Percentiles rank a stretch among this genome's conserved stretches.
phyloP scores from a whole-genome alignment of 2,888 invertebrate species.

The Monopis laevigella region DNA sequence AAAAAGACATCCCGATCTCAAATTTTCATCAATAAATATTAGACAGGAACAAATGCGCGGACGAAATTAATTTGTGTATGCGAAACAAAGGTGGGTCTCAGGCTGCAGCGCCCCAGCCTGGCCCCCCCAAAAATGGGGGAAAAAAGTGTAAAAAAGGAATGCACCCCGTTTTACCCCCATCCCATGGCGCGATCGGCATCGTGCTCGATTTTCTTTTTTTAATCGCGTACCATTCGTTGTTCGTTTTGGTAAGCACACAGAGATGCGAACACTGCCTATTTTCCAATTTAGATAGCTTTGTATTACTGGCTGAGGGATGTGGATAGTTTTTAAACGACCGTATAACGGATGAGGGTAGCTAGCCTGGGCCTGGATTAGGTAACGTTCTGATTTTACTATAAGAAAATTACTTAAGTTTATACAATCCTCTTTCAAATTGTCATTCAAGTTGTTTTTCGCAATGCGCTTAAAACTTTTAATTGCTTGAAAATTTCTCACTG shows the following conservation, averaged over 20 bases:
- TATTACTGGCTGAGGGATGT: conserved; percentile 65
- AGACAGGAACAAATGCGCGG: conserved; percentile 60
- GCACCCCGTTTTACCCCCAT: conserved; percentile 23
- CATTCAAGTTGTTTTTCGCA: no score
- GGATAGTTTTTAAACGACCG: conserved; percentile 60
- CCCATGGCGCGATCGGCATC: conserved; percentile 65
- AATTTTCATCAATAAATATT: conserved; percentile 27
- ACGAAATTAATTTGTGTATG: conserved; percentile 68
- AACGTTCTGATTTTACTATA: no score
- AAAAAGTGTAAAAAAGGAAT: conserved; percentile 28
- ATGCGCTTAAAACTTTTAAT: no score
- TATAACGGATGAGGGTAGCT: no score
- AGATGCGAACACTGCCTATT: conserved; percentile 59
- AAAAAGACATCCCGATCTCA: conserved; percentile 3
- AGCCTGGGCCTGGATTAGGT: no score
- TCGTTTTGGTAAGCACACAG: conserved; percentile 68
- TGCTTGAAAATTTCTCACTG: no score
- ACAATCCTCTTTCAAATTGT: no score
- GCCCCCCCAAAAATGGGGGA: conserved; percentile 47
- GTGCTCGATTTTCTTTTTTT: conserved; percentile 56
- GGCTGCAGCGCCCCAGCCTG: conserved; percentile 53
- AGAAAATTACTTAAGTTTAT: no score
- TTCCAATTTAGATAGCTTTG: conserved; percentile 69
- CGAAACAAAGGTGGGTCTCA: conserved; percentile 60
- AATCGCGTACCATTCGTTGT: conserved; percentile 66